Evolutionary conservation across 2,888 invertebrate genomes (phyloP).

Genomic region (Pseudoips prasinana): DNA sequence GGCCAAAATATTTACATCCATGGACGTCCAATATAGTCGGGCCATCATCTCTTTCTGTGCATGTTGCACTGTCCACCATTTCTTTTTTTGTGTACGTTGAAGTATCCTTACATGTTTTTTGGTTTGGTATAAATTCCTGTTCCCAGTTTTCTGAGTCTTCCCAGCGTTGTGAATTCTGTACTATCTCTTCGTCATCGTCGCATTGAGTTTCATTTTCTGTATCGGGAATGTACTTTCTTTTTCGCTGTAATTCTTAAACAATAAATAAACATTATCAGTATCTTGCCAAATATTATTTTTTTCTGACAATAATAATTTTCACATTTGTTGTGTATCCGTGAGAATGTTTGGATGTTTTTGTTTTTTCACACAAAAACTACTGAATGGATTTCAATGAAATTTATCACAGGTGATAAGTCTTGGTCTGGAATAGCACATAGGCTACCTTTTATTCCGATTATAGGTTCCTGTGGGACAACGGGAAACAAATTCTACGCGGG

Average conservation of each 20-base stretch:
- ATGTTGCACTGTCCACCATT: conserved; percentile 17
- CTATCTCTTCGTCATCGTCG: conserved; percentile 21
- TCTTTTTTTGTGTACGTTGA: conserved; percentile 15
- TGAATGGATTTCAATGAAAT: conserved; percentile 10
- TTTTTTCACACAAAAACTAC: conserved; percentile 10
- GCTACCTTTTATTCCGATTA: no score
- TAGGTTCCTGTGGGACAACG: no score
- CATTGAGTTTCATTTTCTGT: conserved; percentile 26
- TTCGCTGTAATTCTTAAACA: conserved; percentile 2
- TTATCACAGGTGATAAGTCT: conserved; percentile 6
- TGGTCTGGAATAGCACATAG: no score
- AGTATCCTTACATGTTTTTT: conserved; percentile 10
- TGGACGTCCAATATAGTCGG: conserved; percentile 16
- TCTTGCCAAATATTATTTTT: no score
- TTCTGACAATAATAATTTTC: no score
- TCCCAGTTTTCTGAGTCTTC: conserved; percentile 19
- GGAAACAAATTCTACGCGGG: no score
- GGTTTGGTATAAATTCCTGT: conserved; percentile 3
- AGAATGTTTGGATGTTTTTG: conserved; percentile 8
- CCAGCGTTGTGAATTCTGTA: conserved; percentile 18
- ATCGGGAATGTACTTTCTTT: conserved; percentile 24
- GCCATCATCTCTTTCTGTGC: conserved; percentile 18
- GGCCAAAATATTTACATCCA: conserved; percentile 24
- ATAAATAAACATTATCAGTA: neutral
- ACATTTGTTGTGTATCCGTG: no score